These are phyloP conservation scores for Zygothrica quintamaculata DNA, from an alignment of 2,888 invertebrate genomes.

Conservation along the genomic window DNA sequence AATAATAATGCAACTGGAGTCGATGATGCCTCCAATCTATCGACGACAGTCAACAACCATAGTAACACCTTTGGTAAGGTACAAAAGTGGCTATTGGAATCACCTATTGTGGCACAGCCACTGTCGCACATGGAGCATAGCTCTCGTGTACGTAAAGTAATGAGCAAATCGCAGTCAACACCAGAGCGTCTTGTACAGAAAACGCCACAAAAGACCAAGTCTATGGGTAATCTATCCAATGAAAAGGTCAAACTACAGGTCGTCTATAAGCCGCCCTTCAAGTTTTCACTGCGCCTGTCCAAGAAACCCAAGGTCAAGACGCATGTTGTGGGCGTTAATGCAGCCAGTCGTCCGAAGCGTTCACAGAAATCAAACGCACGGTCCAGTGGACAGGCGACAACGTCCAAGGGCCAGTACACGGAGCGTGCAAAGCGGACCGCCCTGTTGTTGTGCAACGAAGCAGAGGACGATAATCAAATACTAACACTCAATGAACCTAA, in stretches of 20 bases:
- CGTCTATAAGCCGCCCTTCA: constrained; percentile 94
- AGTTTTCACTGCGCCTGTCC: constrained; percentile 91
- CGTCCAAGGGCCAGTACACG: constrained; percentile 53
- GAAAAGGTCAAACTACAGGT: constrained; percentile 92
- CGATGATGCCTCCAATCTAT: constrained; percentile 81
- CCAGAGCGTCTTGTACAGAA: constrained; percentile 89
- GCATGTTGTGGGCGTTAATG: constrained; percentile 81
- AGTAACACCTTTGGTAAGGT: constrained; percentile 89
- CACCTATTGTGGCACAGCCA: constrained; percentile 86
- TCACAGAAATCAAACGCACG: constrained; percentile 67
- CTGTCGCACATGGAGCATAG: constrained; percentile 84
- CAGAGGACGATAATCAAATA: constrained; percentile 81
- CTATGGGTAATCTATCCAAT: constrained; percentile 88
- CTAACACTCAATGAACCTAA: constrained; percentile 83
- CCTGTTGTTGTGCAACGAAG: constrained; percentile 79
- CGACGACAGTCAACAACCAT: constrained; percentile 85
- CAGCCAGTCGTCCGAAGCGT: constrained; percentile 74
- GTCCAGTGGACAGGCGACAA: constrained; percentile 47
- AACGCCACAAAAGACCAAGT: constrained; percentile 88
- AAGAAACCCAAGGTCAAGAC: constrained; percentile 84
- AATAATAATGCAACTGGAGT: constrained; percentile 55
- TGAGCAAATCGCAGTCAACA: constrained; percentile 94
- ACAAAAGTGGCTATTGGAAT: constrained; percentile 93
- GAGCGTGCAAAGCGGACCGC: constrained; percentile 81
- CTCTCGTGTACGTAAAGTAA: constrained; percentile 84